Base-by-base conservation (phyloP, 2,888 invertebrate genomes). In the Protonemura montana region DNA sequence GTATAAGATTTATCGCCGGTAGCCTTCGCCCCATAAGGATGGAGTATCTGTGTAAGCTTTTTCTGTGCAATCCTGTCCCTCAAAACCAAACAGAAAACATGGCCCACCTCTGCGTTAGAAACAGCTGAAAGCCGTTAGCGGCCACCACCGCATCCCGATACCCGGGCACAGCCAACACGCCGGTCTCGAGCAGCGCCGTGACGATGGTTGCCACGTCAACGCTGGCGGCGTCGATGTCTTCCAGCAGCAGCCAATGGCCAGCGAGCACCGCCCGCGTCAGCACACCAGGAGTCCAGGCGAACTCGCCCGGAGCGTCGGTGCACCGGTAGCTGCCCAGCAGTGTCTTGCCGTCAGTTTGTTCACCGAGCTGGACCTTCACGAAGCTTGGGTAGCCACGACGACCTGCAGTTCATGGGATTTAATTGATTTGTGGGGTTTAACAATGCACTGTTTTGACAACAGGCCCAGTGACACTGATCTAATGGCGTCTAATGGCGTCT, bases 231-330 rank as follows among this genome's bases (percentile, higher is more conserved):
- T 99, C 99, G 83, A 99, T 95, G 90, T 99, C 99, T 92, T 99
- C 99, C 87, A 99, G 92, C 0, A 99, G 92, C 30, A 99, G 91
- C 98, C 99, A 99, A 89, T 96, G 94, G 0, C 98, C 98, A 89
- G 95, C 93, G 90, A 94, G 93, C 5, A 97, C 96, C 85, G 97
- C 97, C 94, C 96, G 97, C 2, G 98, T 98, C 86, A 99, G 92
- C 85, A 98, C 96, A n/a, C 99, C 99, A 0, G 98, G 96, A 89
- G 97, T 94, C 99, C 99, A 99, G 27, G 98, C 92, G 92, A 99
- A 99, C 91, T 99, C 98, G 21, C 99, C 99, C 0, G 99, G 99
- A 84, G 98, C 94, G 90, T 99, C 98, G 0, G 99, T 98, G 90
- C 99, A 99, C 88, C 97, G 94, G 91, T 98, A 98, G 0, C 96